Conservation (phyloP, 2,797 vertebrate species). For the Fistularia commersonii region DNA sequence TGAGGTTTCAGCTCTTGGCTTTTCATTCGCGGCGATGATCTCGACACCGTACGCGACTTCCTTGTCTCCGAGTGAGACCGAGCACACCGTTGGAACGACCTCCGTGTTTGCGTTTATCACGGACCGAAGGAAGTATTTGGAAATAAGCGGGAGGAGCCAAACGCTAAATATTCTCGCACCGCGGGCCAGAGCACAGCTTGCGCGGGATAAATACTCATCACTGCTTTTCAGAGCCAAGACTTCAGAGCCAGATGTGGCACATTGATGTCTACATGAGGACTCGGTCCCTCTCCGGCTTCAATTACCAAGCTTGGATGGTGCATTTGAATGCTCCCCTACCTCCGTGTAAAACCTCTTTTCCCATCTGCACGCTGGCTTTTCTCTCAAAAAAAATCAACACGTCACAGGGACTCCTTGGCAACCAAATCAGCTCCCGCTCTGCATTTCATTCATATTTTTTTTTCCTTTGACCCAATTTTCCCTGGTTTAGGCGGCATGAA, state of each 20-base stretch:
- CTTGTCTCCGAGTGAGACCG: too few relatives aligned
- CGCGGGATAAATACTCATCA: slow-evolving; percentile 20
- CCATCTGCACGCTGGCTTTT: slow-evolving; percentile 18
- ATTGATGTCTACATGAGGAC: slow-evolving; percentile 18
- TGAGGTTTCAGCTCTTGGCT: too few relatives aligned
- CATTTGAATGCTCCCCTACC: slow-evolving; percentile 24
- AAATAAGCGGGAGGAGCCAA: too few relatives aligned
- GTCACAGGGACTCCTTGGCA: slow-evolving; percentile 59
- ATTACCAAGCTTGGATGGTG: slow-evolving; percentile 14
- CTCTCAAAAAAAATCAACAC: slow-evolving; percentile 9
- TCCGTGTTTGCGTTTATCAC: too few relatives aligned
- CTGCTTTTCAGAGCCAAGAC: slow-evolving; percentile 9
- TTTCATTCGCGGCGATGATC: too few relatives aligned
- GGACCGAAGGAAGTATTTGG: too few relatives aligned
- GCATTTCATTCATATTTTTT: slow-evolving; percentile 65
- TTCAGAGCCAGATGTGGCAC: slow-evolving; percentile 32
- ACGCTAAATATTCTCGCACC: background rate
- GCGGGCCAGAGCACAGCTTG: slow-evolving; percentile 5
- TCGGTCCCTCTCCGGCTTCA: slow-evolving; percentile 3
- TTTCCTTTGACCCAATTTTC: slow-evolving; percentile 62
- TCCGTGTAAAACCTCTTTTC: slow-evolving; percentile 26
- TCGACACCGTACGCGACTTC: too few relatives aligned
- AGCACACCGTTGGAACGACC: too few relatives aligned
- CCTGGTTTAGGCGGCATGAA: slow-evolving; percentile 57
- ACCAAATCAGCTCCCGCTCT: slow-evolving; percentile 38